Conservation (phyloP, 2,797 vertebrate genomes). For the Pelochelys cantorii region DNA sequence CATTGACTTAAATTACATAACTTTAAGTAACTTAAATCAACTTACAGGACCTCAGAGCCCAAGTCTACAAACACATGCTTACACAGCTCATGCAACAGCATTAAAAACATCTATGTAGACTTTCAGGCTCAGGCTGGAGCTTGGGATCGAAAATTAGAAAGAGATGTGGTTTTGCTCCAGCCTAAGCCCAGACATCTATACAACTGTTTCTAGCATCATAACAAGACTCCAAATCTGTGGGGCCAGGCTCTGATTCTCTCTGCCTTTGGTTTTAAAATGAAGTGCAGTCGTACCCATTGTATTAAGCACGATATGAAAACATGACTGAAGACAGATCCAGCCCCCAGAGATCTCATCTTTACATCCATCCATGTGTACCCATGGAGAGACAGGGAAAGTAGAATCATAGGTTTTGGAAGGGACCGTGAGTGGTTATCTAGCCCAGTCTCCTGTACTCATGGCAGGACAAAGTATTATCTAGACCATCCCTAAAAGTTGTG, state of each 20-base stretch:
- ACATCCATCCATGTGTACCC: not conserved
- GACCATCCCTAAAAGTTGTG: too few species aligned
- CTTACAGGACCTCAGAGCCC: too few species aligned
- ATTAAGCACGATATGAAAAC: fast-evolving
- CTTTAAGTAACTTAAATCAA: too few species aligned
- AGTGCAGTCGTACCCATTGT: too few species aligned
- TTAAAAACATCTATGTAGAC: not conserved
- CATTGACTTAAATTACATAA: too few species aligned
- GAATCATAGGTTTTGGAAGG: too few species aligned
- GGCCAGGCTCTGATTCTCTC: too few species aligned
- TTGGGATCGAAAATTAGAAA: not conserved
- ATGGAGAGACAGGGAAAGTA: not conserved
- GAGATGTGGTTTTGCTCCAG: not conserved
- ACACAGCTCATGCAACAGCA: not conserved
- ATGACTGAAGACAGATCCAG: not conserved
- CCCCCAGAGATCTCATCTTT: not conserved
- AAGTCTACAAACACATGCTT: not conserved
- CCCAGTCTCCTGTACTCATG: too few species aligned
- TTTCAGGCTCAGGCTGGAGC: not conserved
- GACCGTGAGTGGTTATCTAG: too few species aligned
- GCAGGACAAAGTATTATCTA: too few species aligned
- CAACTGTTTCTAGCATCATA: not conserved
- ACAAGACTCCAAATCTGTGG: too few species aligned
- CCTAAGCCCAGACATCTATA: not conserved
- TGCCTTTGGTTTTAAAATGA: not conserved